Evolutionary conservation across 1,140 invertebrate genomes (phyloP).

Genomic region (Paracyclopina nana): DNA sequence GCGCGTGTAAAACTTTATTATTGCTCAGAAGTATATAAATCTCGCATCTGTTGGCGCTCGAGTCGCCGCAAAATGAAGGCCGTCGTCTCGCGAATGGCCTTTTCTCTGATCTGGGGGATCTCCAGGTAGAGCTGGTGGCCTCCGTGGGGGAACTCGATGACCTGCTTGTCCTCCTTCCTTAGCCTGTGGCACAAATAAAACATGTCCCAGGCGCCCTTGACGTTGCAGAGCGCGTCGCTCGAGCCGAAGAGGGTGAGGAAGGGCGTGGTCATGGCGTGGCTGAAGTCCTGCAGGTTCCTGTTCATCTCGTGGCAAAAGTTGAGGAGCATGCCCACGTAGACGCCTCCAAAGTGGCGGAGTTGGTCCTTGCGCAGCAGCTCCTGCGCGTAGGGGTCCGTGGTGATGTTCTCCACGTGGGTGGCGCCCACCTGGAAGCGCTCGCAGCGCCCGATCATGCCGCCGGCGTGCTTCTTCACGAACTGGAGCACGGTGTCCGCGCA

Average conservation of each 20-base stretch:
- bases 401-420: not conserved
- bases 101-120: not conserved
- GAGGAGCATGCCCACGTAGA: not conserved
- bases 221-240: not conserved
- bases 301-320: not conserved
- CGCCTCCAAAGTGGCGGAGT: not conserved
- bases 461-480: too few relatives aligned
- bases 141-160: not conserved
- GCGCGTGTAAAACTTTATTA: not conserved
- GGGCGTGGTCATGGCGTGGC: not conserved
- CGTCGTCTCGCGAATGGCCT: not conserved
- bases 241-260: slow-evolving; percentile 4
- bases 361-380: not conserved
- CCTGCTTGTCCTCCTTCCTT: not conserved
- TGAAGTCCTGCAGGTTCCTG: too few relatives aligned
- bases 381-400: not conserved
- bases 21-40: not conserved
- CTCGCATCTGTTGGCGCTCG: not conserved
- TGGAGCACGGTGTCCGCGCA: too few relatives aligned
- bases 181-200: too few relatives aligned
- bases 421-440: too few relatives aligned
- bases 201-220: not conserved
- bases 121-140: slow-evolving; percentile 2
- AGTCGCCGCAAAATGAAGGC: not conserved
- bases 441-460: too few relatives aligned